Evolutionary conservation across 2,888 invertebrate species (phyloP), one percentile per base, ranked within the genome.

Genomic region (Hypercompe scribonia): DNA sequence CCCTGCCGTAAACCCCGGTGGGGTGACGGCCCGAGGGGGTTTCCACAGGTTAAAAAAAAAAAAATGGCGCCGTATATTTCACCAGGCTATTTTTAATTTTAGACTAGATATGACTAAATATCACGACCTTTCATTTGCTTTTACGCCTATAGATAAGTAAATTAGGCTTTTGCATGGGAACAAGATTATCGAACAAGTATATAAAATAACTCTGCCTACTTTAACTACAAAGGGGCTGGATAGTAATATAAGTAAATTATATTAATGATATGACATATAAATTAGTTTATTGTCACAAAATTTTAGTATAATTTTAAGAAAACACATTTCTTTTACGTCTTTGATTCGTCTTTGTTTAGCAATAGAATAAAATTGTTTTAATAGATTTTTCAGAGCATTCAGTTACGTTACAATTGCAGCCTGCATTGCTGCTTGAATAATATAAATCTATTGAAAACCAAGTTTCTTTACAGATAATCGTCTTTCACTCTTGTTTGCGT

Each of bases 371-470:
- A 63, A 42, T 66, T 33, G 42, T 46, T 34, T 21, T 36, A 65
- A 65, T 54, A 21, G 65, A 11, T 54, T 24, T 50, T 36, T 4
- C 28, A 34, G 63, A 68, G 34, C 63, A 36, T 68, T 72, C 64
- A 68, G 50, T 72, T 68, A 68, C 64, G 63, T 72, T 64, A 33
- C 34, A 28, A 28, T 72, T 71, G 65, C 54, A 68, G 13, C 39
- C 33, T 68, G 72, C 63, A 50, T 65, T 64, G 50, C 63, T 34
- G 33, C n/a, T 33, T 10, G 34, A 24, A 34, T 64, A 63, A 68
- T 64, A 50, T 61, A 36, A 68, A 68, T 72, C 24, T 36, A 68
- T 72, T 72, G 72, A 67, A 72, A 68, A 64, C 36, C 31, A 36
- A 28, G 72, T 31, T 11, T 36, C n/a, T 42, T 7, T 28, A 18